Conservation (phyloP, 2,888 invertebrate genomes). For the Drosophila barbarae region DNA sequence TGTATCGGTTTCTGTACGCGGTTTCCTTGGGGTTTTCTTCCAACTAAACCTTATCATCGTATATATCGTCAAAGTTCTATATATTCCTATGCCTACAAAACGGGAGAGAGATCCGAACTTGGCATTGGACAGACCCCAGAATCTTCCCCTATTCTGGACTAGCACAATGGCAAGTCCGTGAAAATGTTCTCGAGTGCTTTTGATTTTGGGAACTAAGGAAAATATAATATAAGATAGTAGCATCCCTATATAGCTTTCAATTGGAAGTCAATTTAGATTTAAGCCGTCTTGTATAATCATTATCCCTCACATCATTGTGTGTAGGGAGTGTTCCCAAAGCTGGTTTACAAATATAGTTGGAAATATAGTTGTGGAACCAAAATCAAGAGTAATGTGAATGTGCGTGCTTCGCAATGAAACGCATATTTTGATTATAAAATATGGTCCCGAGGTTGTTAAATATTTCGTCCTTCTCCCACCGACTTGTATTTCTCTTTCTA, state of each 20-base stretch:
- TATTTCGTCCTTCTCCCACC: slow-evolving; percentile 32
- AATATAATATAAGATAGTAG: not conserved
- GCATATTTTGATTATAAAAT: slow-evolving; percentile 79
- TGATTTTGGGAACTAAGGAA: slow-evolving; percentile 14
- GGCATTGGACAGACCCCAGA: slow-evolving; percentile 64
- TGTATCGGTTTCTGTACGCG: slow-evolving; percentile 39
- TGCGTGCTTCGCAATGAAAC: slow-evolving; percentile 74
- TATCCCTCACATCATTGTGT: slow-evolving; percentile 27
- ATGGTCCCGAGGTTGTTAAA: slow-evolving; percentile 78
- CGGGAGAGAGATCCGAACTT: slow-evolving; percentile 16
- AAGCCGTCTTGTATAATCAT: slow-evolving; percentile 36
- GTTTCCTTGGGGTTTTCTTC: slow-evolving; percentile 29
- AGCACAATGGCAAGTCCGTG: slow-evolving; percentile 58
- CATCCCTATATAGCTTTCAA: slow-evolving; percentile 9
- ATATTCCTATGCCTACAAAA: slow-evolving; percentile 36
- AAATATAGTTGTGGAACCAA: slow-evolving; percentile 43
- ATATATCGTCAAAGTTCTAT: slow-evolving; percentile 32
- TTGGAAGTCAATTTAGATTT: slow-evolving; percentile 66
- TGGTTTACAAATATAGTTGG: slow-evolving; percentile 52
- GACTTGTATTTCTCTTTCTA: slow-evolving; percentile 1
- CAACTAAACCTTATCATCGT: slow-evolving; percentile 43
- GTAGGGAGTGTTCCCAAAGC: slow-evolving; percentile 56
- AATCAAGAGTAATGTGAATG: slow-evolving; percentile 26
- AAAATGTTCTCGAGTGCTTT: slow-evolving; percentile 8
- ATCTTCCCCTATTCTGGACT: slow-evolving; percentile 78